Conservation (phyloP, 2,113 vertebrate species). For the Cyphomyrus discorhynchus region DNA sequence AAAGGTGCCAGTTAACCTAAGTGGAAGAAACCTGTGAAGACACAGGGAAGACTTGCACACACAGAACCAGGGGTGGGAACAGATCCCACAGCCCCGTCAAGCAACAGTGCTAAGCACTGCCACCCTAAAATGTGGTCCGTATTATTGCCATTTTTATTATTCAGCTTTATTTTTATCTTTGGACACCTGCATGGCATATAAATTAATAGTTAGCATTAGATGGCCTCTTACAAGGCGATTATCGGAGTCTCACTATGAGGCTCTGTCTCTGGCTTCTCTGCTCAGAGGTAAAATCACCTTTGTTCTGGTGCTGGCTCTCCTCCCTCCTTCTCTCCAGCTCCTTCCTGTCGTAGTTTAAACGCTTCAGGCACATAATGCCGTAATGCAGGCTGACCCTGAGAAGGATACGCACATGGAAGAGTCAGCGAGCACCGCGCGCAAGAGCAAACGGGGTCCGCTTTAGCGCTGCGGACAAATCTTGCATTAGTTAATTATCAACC, state of each 20-base stretch:
- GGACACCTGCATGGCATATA: neutral
- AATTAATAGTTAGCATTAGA: neutral
- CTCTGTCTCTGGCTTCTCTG: neutral
- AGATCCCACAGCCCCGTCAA: neutral
- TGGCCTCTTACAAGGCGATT: neutral
- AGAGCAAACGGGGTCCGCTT: neutral
- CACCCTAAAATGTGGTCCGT: neutral
- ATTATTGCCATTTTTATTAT: neutral
- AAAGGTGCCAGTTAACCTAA: neutral
- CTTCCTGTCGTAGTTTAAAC: slow-evolving; percentile 86
- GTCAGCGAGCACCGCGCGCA: neutral
- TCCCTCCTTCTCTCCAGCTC: slow-evolving; percentile 82
- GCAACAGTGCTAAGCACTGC: neutral
- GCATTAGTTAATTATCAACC: neutral
- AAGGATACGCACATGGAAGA: neutral
- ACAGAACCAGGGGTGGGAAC: neutral
- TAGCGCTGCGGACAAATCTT: neutral
- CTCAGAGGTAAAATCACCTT: slow-evolving; percentile 57
- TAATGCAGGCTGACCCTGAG: slow-evolving; percentile 84
- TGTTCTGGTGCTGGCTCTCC: slow-evolving; percentile 77
- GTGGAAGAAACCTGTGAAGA: neutral
- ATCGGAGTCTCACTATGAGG: neutral
- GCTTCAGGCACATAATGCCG: slow-evolving; percentile 89
- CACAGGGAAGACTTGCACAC: neutral
- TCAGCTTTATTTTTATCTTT: neutral